Base-by-base conservation (phyloP, 2,888 invertebrate species). In the Metalampra italica region DNA sequence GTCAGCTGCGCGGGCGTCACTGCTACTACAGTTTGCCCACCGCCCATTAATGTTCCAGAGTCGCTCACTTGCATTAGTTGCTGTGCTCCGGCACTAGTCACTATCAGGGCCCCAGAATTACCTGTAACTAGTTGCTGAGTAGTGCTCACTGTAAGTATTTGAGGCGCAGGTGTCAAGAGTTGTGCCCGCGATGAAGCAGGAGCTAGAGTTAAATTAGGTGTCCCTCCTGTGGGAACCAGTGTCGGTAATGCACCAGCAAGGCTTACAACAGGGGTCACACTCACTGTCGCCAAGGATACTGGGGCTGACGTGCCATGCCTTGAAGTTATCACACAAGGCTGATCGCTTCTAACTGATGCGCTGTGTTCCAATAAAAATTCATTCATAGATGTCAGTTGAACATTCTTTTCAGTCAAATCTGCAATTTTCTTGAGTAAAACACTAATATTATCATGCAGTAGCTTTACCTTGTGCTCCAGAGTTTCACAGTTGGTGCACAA, bases 1-100 rank as follows among this genome's bases (percentile, higher is more conserved):
- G 89, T 87, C 22, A 89, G 62, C 60, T 89, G 89, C 30, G 89
- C 89, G 45, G 89, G 89, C 11, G 78, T 78, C 11, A 89, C 86
- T 32, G 88, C 88, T 29, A 89, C 89, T 44, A 89, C 87, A 46
- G 88, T 87, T 59, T 87, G 88, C 11, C 89, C 88, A 14, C 81
- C 87, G 47, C 88, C 81, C 87, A 89, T 89, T 39, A 89, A 63
- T 42, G 84, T 87, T 3, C 88, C 88, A 12, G 89, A 89, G 60
- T 89, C 89, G 74, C 89, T 88, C 12, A 89, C 89, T 79, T 89
- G 89, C 89, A 89, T 88, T 5, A 89, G 59, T 63, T 89, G 89
- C 53, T 89, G 89, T 1, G 84, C 88, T 50, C 89, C 89, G 53
- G 89, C 89, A 77, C 89, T 89, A 32, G 89, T 89, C 3, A 89